phyloP scores from a whole-genome alignment of 2,797 vertebrate genomes.

The Crotalus adamanteus region DNA sequence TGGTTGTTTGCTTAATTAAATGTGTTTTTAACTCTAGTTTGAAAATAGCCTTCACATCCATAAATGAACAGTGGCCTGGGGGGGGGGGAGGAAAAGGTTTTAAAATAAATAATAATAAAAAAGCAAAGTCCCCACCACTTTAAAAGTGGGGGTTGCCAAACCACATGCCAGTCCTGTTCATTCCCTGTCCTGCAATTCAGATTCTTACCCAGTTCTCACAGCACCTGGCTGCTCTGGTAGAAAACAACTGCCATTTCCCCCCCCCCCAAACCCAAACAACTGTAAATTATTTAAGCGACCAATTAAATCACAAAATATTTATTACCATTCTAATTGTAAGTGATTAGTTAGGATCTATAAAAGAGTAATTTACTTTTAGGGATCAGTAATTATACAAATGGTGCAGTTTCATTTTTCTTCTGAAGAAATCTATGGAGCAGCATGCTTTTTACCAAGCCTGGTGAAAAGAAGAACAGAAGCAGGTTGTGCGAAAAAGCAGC shows the following conservation, averaged over 20 bases:
- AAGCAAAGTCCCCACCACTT: background rate
- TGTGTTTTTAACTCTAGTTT: background rate
- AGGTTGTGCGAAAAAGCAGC: constrained; percentile 38
- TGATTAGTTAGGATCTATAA: background rate
- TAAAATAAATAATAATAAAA: background rate
- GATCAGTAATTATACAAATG: too few species aligned
- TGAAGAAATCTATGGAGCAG: constrained; percentile 46
- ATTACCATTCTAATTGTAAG: background rate
- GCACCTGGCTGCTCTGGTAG: background rate
- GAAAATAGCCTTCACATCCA: background rate
- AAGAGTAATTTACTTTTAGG: background rate
- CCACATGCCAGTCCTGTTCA: background rate
- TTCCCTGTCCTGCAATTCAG: background rate
- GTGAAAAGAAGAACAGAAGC: background rate
- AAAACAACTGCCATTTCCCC: background rate
- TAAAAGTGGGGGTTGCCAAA: background rate
- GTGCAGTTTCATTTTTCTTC: background rate
- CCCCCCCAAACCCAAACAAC: background rate
- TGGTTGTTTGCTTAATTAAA: background rate
- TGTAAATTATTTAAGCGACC: background rate
- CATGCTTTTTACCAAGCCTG: constrained; percentile 23
- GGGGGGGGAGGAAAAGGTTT: background rate
- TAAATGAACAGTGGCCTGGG: background rate
- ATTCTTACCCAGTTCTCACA: background rate
- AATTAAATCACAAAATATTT: background rate